These are phyloP conservation scores for Epinephelus fuscoguttatus DNA, from an alignment of 2,113 vertebrate species.

Conservation along the genomic window DNA sequence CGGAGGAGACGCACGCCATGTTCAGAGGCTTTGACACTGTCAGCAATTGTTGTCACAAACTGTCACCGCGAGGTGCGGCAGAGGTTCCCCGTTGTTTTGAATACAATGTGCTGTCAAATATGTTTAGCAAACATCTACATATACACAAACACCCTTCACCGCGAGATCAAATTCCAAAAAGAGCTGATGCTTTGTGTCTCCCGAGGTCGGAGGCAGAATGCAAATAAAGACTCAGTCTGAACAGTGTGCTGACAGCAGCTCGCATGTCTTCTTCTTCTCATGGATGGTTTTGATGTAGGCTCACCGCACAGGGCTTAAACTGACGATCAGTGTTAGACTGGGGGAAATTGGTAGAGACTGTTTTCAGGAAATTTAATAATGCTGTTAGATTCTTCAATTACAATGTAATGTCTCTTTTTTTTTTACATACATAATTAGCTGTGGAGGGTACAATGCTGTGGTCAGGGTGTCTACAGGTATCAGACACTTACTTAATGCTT, in stretches of 20 bases:
- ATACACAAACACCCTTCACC: constrained; percentile 61
- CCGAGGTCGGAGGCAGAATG: constrained; percentile 60
- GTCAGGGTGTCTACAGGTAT: too few relatives aligned
- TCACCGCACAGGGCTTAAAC: constrained; percentile 17
- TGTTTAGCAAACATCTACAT: constrained; percentile 63
- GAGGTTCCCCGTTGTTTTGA: constrained; percentile 63
- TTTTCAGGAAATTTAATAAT: constrained; percentile 3
- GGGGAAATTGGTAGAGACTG: neutral
- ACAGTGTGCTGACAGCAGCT: constrained; percentile 45
- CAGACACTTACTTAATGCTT: too few relatives aligned
- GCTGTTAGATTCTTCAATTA: neutral
- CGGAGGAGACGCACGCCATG: constrained; percentile 41
- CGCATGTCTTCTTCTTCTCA: constrained; percentile 8
- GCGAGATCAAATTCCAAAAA: constrained; percentile 51
- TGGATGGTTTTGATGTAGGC: constrained; percentile 39
- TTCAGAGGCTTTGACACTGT: constrained; percentile 56
- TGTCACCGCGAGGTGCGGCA: constrained; percentile 63
- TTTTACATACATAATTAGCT: neutral
- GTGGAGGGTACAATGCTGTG: neutral
- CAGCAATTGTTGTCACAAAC: constrained; percentile 66
- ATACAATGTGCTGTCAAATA: constrained; percentile 68
- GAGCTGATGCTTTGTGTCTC: constrained; percentile 56
- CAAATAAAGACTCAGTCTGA: constrained; percentile 48
- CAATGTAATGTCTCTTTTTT: neutral
- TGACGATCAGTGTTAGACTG: constrained; percentile 3